Evolutionary conservation across 2,888 invertebrate genomes (phyloP).

Genomic region (Sminthurides aquaticus): DNA sequence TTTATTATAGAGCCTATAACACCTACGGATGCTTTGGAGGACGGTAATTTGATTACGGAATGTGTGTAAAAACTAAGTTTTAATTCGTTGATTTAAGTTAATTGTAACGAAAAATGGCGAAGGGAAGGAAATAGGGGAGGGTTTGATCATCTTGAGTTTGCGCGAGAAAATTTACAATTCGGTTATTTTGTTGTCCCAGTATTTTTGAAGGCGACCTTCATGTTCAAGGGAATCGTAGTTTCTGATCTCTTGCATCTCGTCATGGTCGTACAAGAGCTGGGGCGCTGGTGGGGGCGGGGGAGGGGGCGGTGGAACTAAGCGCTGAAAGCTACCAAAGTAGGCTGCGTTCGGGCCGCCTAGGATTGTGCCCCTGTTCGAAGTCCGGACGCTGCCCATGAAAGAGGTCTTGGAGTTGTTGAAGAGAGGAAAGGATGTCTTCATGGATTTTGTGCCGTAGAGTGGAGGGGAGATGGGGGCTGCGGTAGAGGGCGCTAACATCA

Average conservation of each 20-base stretch:
- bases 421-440: conserved; percentile 31
- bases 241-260: conserved; percentile 50
- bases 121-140: too few relatives aligned
- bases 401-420: conserved; percentile 24
- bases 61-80: too few relatives aligned
- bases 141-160: not conserved
- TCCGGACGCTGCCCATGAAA: conserved; percentile 32
- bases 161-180: conserved; percentile 56
- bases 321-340: conserved; percentile 64
- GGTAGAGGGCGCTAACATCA: conserved; percentile 10
- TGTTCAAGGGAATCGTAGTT: conserved; percentile 66
- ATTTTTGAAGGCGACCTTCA: conserved; percentile 77
- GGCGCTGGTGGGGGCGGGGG: conserved; percentile 27
- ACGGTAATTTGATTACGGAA: not conserved
- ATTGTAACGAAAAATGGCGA: too few relatives aligned
- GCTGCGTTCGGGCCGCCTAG: conserved; percentile 75
- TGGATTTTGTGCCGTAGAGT: conserved; percentile 12
- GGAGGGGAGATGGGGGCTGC: conserved; percentile 10
- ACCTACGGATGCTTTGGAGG: not conserved
- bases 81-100: not conserved
- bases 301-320: conserved; percentile 31
- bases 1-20: not conserved
- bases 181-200: conserved; percentile 84
- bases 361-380: conserved; percentile 48
- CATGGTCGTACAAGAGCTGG: conserved; percentile 62